phyloP scores from a whole-genome alignment of 1,140 invertebrate species.

The Drosophila ercepeae region DNA sequence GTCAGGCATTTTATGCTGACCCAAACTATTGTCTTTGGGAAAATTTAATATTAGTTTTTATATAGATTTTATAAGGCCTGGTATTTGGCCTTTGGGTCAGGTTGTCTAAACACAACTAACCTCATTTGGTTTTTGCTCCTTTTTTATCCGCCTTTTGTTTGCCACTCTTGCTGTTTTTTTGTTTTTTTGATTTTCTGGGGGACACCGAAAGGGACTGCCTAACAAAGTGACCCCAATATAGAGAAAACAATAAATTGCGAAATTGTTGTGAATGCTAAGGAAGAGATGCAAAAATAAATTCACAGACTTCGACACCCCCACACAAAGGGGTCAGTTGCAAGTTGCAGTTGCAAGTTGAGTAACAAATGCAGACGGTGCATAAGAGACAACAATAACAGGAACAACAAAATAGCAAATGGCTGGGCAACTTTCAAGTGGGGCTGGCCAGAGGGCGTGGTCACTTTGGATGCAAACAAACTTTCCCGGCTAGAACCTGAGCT shows the following conservation, averaged over 20 bases:
- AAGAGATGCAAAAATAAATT: slow-evolving; percentile 78
- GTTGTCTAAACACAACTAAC: slow-evolving; percentile 76
- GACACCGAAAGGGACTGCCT: slow-evolving; percentile 4
- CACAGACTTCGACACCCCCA: slow-evolving; percentile 61
- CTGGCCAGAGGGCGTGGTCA: slow-evolving; percentile 2
- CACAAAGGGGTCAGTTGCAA: slow-evolving; percentile 41
- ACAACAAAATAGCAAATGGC: slow-evolving; percentile 42
- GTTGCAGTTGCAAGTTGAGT: slow-evolving; percentile 3
- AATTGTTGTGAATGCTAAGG: slow-evolving; percentile 63
- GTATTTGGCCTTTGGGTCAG: slow-evolving; percentile 44
- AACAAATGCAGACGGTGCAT: slow-evolving; percentile 7
- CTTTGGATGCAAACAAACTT: slow-evolving; percentile 45
- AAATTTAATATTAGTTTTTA: slow-evolving; percentile 40
- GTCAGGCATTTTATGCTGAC: slow-evolving; percentile 68
- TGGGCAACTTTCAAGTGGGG: slow-evolving; percentile 37
- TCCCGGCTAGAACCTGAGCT: slow-evolving; percentile 13
- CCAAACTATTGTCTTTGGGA: slow-evolving; percentile 42
- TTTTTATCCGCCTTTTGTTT: slow-evolving; percentile 22
- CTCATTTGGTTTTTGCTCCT: slow-evolving; percentile 52
- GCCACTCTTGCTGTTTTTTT: slow-evolving; percentile 24
- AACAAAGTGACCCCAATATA: slow-evolving; percentile 74
- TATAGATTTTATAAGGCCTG: slow-evolving; percentile 28
- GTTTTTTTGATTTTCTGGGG: neutral
- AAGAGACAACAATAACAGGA: slow-evolving; percentile 11
- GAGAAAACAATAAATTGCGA: slow-evolving; percentile 76